phyloP scores from a whole-genome alignment of 1,140 invertebrate genomes.

The Trachymyrmex cornetzi region DNA sequence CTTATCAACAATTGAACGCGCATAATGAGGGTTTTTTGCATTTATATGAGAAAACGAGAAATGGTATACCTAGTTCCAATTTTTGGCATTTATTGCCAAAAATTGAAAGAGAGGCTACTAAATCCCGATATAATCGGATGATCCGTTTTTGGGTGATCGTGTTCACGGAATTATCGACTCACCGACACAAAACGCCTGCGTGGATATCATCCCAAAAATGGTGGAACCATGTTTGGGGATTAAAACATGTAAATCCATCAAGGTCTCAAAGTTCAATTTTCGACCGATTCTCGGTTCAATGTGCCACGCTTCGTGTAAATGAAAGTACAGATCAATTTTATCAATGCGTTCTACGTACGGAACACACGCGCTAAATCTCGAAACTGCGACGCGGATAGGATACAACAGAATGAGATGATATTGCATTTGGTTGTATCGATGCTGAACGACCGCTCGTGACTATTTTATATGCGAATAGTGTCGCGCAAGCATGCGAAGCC shows the following conservation, averaged over 20 bases:
- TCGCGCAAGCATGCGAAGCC: slow-evolving; percentile 20
- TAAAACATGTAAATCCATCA: slow-evolving; percentile 60
- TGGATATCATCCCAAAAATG: slow-evolving; percentile 42
- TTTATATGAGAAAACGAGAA: not conserved
- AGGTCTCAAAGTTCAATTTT: slow-evolving; percentile 56
- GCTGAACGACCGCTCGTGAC: slow-evolving; percentile 51
- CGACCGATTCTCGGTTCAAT: slow-evolving; percentile 5
- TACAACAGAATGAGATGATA: slow-evolving; percentile 47
- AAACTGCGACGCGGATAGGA: slow-evolving; percentile 14
- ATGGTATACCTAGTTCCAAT: not conserved
- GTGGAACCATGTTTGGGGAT: slow-evolving; percentile 44
- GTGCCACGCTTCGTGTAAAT: slow-evolving; percentile 34
- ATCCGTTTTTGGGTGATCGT: slow-evolving; percentile 41
- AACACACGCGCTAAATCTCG: slow-evolving; percentile 67
- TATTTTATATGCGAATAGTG: slow-evolving; percentile 65
- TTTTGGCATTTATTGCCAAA: not conserved
- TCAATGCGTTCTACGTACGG: slow-evolving; percentile 24
- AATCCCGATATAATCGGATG: slow-evolving; percentile 54
- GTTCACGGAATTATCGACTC: slow-evolving; percentile 31
- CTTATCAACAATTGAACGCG: not conserved
- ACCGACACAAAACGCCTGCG: slow-evolving; percentile 21
- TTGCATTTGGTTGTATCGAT: slow-evolving; percentile 33
- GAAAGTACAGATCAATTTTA: slow-evolving; percentile 54
- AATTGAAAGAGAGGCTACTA: not conserved
- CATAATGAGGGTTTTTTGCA: not conserved